Base-by-base conservation (phyloP, 1,140 invertebrate species). In the Argopecten irradians region DNA sequence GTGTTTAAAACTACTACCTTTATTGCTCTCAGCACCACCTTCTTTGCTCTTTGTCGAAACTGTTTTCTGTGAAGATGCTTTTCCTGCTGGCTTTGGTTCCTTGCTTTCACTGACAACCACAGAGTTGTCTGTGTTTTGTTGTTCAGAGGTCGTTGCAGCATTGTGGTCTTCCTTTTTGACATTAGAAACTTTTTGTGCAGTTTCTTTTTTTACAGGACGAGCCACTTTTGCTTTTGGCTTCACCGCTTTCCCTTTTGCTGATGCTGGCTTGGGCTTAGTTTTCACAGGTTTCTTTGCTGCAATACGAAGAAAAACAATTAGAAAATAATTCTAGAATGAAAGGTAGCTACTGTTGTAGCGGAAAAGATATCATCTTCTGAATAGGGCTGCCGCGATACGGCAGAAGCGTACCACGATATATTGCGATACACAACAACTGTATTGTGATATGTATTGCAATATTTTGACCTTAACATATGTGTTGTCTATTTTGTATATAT, bases 231-330 rank as follows among this genome's bases (percentile, higher is more conserved):
- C 89, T 34, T 43, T 84, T 19, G 39, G 89, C 46, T 90, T 90
- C 32, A 90, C 86, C 28, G 91, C 91, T 32, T 92, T 92, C 55
- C 84, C 86, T 83, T 91, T 90, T n/a, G 89, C 91, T 33, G 88
- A 89, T 83, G 87, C 91, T 28, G 89, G 86, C 82, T 88, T 91
- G n/a, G 89, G 82, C 32, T 92, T 90, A 13, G 22, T 41, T 33
- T 34, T 55, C 0, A 55, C 35, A 34, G 46, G 33, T 5, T 34
- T 36, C 28, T 82, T 82, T 82, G 35, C 32, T 55, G 2, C n/a
- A 35, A 5, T 0, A 32, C 19, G 16, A 86, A 55, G 41, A 46
- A 32, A 16, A 11, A 43, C 14, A 22, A n/a, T 13, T 14, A 34
- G 0, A 0, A 55, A 14, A n/a, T 14, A 83, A 19, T 8, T 39